A percentile compares a stretch with the other conserved stretches of the same genome.
phyloP scores from a whole-genome alignment of 2,888 invertebrate species.

The Hirtodrosophila duncani region DNA sequence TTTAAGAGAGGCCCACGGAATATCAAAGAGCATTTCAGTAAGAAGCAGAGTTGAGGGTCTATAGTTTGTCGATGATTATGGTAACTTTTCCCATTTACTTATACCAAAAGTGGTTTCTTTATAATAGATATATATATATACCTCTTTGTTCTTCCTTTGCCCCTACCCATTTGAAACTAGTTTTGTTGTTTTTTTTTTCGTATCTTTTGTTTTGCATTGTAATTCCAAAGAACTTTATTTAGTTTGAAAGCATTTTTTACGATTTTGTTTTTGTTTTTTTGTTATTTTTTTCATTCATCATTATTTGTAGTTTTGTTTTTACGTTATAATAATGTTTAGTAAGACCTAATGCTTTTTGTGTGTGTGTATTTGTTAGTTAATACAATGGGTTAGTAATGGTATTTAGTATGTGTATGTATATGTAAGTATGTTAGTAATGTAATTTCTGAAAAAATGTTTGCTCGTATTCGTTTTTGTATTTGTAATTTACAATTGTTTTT shows the following conservation, averaged over 20 bases:
- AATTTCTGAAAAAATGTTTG: conserved; percentile 33
- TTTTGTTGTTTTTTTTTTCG: conserved; percentile 16
- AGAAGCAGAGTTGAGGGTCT: too few species aligned
- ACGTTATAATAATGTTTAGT: conserved; percentile 65
- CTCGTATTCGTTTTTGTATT: too few species aligned
- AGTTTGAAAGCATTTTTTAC: conserved; percentile 74
- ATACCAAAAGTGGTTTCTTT: too few species aligned
- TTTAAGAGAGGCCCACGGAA: too few species aligned
- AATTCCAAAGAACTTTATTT: conserved; percentile 77
- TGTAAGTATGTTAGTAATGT: conserved; percentile 23
- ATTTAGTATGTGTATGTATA: conserved; percentile 25
- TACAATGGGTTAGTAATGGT: conserved; percentile 56
- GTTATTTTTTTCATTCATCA: conserved; percentile 25
- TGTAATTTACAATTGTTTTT: conserved; percentile 24
- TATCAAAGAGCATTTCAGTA: too few species aligned
- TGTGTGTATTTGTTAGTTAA: conserved; percentile 43
- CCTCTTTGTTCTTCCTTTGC: too few species aligned
- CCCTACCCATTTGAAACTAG: conserved; percentile 1
- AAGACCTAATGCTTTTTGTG: conserved; percentile 57
- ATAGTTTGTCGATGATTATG: too few species aligned
- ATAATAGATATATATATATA: too few species aligned
- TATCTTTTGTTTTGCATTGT: conserved; percentile 62
- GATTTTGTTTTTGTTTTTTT: conserved; percentile 33
- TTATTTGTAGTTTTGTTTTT: conserved; percentile 34
- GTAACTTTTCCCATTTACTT: too few species aligned